These are phyloP conservation scores for Choloepus didactylus DNA, from an alignment of 2,797 vertebrate species.

Conservation along the genomic window DNA sequence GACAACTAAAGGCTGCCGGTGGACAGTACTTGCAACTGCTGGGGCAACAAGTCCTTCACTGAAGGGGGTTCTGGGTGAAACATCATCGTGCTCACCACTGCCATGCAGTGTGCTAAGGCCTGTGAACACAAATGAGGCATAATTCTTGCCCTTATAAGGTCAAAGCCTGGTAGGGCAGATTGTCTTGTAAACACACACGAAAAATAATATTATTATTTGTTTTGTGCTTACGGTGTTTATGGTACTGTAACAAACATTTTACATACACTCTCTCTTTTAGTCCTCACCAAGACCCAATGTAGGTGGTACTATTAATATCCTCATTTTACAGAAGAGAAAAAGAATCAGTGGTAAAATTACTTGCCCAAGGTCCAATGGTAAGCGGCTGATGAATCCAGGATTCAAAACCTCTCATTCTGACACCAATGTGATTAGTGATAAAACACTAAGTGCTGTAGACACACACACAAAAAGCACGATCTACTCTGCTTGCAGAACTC, in stretches of 20 bases:
- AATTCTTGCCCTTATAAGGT: not conserved
- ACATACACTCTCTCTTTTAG: constrained; percentile 28
- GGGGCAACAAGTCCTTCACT: not conserved
- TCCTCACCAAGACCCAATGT: not conserved
- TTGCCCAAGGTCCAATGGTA: not conserved
- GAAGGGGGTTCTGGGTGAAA: not conserved
- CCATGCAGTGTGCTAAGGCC: not conserved
- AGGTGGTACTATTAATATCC: not conserved
- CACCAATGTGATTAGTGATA: not conserved
- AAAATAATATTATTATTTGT: not conserved
- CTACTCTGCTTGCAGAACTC: not conserved
- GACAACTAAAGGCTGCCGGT: not conserved
- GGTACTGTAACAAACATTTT: not conserved
- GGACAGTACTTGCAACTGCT: not conserved
- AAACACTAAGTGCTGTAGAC: not conserved
- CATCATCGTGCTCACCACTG: not conserved
- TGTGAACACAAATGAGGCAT: not conserved
- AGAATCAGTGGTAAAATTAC: constrained; percentile 4
- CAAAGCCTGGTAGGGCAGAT: not conserved
- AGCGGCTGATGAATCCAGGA: not conserved
- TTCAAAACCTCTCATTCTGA: not conserved
- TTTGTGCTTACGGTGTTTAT: constrained; percentile 11
- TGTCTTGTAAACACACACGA: constrained; percentile 20
- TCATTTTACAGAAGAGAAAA: constrained; percentile 11
- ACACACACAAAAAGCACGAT: not conserved